Evolutionary conservation across 2,113 vertebrate genomes (phyloP).

Genomic region (Dromiciops gliroides): DNA sequence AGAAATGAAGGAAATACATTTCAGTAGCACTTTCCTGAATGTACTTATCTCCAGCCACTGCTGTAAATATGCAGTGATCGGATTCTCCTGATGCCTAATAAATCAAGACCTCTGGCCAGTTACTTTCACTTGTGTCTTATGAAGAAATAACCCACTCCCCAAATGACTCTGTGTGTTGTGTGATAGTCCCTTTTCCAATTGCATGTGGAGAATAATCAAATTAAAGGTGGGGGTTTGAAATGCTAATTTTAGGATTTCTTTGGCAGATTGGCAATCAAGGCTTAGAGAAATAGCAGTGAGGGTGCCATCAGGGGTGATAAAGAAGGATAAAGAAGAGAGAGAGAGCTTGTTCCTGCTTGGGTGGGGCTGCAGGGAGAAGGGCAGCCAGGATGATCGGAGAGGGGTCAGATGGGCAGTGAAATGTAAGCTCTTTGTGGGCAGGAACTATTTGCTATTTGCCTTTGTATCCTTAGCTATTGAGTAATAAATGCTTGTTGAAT

Average conservation of each 20-base stretch:
- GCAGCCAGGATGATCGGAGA: neutral
- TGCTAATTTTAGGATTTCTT: conserved; percentile 66
- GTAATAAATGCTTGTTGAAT: neutral
- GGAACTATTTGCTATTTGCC: neutral
- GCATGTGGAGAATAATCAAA: conserved; percentile 61
- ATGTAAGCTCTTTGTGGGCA: neutral
- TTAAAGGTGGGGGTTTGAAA: conserved; percentile 63
- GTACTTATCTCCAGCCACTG: conserved; percentile 80
- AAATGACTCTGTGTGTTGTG: conserved; percentile 47
- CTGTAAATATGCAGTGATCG: conserved; percentile 80
- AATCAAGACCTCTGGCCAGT: conserved; percentile 81
- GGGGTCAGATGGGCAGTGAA: neutral
- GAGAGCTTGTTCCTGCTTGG: neutral
- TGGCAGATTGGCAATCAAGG: conserved; percentile 63
- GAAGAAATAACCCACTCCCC: conserved; percentile 49
- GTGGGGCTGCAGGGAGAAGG: neutral
- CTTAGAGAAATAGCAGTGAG: conserved; percentile 32
- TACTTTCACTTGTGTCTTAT: conserved; percentile 70
- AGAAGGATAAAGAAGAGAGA: too few relatives aligned
- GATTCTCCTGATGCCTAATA: conserved; percentile 80
- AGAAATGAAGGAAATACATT: conserved; percentile 84
- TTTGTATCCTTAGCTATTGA: neutral
- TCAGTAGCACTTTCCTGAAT: conserved; percentile 85
- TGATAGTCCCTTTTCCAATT: conserved; percentile 9
- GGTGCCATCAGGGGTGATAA: neutral